Percentiles rank a stretch among this genome's conserved stretches.
Evolutionary conservation across 2,113 vertebrate genomes (phyloP).

Genomic region (Gobio gobio): DNA sequence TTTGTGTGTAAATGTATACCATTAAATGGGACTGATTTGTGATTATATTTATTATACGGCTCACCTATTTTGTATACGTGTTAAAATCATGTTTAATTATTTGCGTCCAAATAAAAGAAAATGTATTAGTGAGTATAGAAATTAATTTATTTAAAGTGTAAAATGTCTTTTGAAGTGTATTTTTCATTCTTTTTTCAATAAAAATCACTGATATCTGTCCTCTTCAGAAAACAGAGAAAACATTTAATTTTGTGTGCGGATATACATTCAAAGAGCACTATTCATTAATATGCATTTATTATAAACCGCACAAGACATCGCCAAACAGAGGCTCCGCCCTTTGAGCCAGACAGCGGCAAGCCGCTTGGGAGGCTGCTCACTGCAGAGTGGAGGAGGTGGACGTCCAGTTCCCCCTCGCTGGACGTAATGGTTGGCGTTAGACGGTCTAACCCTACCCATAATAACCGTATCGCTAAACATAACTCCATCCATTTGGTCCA

Average conservation of each 20-base stretch:
- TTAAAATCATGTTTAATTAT: conserved; percentile 10
- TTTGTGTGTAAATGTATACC: background rate
- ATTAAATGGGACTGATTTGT: background rate
- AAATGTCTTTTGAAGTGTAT: background rate
- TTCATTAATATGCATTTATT: background rate
- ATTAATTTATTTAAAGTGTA: background rate
- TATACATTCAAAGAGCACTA: background rate
- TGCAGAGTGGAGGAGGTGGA: too few relatives aligned
- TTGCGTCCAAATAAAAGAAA: background rate
- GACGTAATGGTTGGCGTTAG: too few relatives aligned
- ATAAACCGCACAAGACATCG: background rate
- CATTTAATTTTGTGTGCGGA: background rate
- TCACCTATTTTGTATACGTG: conserved; percentile 13
- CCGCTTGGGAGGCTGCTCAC: background rate
- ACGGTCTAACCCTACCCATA: too few relatives aligned
- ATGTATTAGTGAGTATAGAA: background rate
- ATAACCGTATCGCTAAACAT: too few relatives aligned
- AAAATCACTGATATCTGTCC: background rate
- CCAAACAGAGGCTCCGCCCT: conserved; percentile 52
- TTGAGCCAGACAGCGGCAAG: conserved; percentile 46
- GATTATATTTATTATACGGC: conserved; percentile 15
- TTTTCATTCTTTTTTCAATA: background rate
- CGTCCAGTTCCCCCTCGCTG: too few relatives aligned
- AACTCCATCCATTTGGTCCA: too few relatives aligned
- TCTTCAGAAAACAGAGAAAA: conserved; percentile 1